Percentiles rank a stretch among this genome's conserved stretches.
Evolutionary conservation across 2,888 invertebrate species (phyloP).

Genomic region (Mamestra brassicae): DNA sequence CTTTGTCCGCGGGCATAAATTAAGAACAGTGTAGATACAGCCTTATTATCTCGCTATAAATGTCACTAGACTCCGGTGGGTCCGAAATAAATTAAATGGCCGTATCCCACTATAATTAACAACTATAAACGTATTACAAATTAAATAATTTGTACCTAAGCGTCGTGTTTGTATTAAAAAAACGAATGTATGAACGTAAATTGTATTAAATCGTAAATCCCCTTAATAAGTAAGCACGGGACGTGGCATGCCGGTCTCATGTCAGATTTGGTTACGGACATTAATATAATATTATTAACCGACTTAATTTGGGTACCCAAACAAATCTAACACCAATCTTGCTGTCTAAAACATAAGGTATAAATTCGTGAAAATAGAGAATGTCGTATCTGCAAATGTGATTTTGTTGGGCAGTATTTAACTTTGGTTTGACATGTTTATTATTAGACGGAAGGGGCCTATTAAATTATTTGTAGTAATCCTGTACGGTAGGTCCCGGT

Average conservation of each 20-base stretch:
- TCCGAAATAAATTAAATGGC: slow-evolving; percentile 81
- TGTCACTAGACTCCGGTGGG: slow-evolving; percentile 75
- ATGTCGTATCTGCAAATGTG: slow-evolving; percentile 62
- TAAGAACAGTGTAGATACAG: slow-evolving; percentile 68
- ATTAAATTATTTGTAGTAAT: slow-evolving; percentile 89
- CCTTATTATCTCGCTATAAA: slow-evolving; percentile 78
- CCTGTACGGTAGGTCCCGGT: slow-evolving; percentile 82
- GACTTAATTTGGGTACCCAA: slow-evolving; percentile 54
- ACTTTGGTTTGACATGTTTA: slow-evolving; percentile 88
- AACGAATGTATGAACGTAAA: slow-evolving; percentile 78
- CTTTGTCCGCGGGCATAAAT: slow-evolving; percentile 58
- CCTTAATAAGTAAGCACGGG: slow-evolving; percentile 84
- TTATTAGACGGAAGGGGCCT: slow-evolving; percentile 88
- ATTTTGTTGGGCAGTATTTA: slow-evolving; percentile 82
- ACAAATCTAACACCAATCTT: slow-evolving; percentile 50
- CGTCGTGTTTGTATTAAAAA: slow-evolving; percentile 86
- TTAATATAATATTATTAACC: slow-evolving; percentile 81
- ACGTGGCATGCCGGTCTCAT: slow-evolving; percentile 83
- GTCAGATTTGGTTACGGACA: slow-evolving; percentile 87
- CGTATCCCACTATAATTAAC: slow-evolving; percentile 80
- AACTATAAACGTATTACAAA: slow-evolving; percentile 86
- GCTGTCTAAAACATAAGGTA: slow-evolving; percentile 63
- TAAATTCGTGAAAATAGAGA: slow-evolving; percentile 52
- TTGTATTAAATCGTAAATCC: slow-evolving; percentile 87
- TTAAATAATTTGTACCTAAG: slow-evolving; percentile 86